Evolutionary conservation across 1,140 invertebrate genomes (phyloP), one percentile per base, ranked within the genome.

Genomic region (Pogonognathellus flavescens): DNA sequence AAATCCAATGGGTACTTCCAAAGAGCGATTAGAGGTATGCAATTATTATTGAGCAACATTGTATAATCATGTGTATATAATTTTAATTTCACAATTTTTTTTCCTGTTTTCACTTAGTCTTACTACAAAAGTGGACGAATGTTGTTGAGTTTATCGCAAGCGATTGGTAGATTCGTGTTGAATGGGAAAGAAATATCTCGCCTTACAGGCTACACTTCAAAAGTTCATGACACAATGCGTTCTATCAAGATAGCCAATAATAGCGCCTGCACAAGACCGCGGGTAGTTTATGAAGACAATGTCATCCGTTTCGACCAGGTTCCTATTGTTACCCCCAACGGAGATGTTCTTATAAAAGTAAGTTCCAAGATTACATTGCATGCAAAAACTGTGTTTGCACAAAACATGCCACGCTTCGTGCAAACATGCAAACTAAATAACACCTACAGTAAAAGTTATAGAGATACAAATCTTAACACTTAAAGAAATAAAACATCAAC

Each of bases 61-160:
- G n/a, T n/a, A n/a, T n/a, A n/a, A n/a, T n/a, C n/a, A n/a, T n/a
- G n/a, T n/a, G n/a, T n/a, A n/a, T n/a, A n/a, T n/a, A n/a, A n/a
- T n/a, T n/a, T n/a, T n/a, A n/a, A n/a, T n/a, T n/a, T n/a, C n/a
- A n/a, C n/a, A n/a, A n/a, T n/a, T n/a, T n/a, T n/a, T n/a, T n/a
- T n/a, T n/a, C n/a, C n/a, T n/a, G n/a, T n/a, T n/a, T n/a, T n/a
- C n/a, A n/a, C 20, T 41, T 16, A 76, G 70, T 93, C 95, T 89
- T 99, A 99, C 90, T 99, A 99, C 90, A 97, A 96, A 14, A 97
- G 96, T 91, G 98, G 98, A 0, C 93, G 98, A 16, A 99, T 99
- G 98, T 92, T 99, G 89, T 94, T 99, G 3, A 98, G 98, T 90
- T 93, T 99, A 91, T 98, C 98, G 0, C 86, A 86, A 53, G 97